phyloP scores from a whole-genome alignment of 1,140 invertebrate genomes.

The Calliopsis andreniformis region DNA sequence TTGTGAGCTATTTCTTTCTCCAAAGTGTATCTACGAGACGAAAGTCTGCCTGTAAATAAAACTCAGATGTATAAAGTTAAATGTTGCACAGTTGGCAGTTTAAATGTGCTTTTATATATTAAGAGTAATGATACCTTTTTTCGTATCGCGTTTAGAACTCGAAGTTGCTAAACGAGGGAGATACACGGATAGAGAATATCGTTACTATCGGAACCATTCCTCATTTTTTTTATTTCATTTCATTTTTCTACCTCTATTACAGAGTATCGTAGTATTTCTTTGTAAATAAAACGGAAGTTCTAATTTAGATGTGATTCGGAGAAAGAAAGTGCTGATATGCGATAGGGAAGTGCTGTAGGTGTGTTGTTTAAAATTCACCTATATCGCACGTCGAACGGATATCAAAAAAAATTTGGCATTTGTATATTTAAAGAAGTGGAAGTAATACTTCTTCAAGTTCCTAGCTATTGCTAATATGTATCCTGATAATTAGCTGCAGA shows the following conservation, averaged over 20 bases:
- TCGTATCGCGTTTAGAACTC: slow-evolving; percentile 19
- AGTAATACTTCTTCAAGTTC: slow-evolving; percentile 77
- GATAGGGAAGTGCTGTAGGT: slow-evolving; percentile 36
- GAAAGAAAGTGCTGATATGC: slow-evolving; percentile 54
- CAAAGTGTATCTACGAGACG: slow-evolving; percentile 54
- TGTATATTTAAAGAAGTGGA: slow-evolving; percentile 59
- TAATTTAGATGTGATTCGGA: slow-evolving; percentile 48
- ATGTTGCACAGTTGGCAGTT: slow-evolving; percentile 45
- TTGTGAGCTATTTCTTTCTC: slow-evolving; percentile 63
- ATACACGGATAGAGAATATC: slow-evolving; percentile 16
- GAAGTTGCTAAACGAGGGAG: neutral
- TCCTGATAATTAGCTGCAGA: slow-evolving; percentile 62
- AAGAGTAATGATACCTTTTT: slow-evolving; percentile 53
- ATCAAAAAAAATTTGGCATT: slow-evolving; percentile 51
- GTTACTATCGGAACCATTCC: slow-evolving; percentile 32
- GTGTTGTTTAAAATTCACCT: slow-evolving; percentile 47
- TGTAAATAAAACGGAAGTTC: slow-evolving; percentile 44
- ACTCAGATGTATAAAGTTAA: slow-evolving; percentile 46
- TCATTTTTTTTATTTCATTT: slow-evolving; percentile 42
- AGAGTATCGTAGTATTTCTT: slow-evolving; percentile 46
- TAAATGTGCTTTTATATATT: slow-evolving; percentile 51
- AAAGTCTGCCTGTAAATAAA: slow-evolving; percentile 60
- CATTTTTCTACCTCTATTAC: slow-evolving; percentile 47
- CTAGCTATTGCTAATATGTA: slow-evolving; percentile 75
- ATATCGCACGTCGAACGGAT: slow-evolving; percentile 46